Evolutionary conservation across 2,888 invertebrate genomes (phyloP), one percentile per base, ranked within the genome.

Genomic region (Ommatoiulus sabulosus): DNA sequence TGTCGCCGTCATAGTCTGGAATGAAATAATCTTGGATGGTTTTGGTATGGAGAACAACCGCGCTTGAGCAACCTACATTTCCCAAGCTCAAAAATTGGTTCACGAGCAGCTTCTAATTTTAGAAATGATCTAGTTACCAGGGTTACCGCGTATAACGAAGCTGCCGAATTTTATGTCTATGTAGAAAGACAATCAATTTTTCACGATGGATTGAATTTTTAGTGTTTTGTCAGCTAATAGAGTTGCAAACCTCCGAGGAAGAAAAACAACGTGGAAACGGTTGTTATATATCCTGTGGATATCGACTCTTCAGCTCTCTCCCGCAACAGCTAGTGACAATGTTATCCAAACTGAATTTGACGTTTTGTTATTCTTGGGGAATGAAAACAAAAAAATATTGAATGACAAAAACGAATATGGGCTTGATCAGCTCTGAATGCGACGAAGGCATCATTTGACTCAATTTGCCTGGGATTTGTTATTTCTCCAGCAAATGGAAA

Each of bases 181-280:
- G 52, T 52, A 15, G 52, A 52, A 52, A 52, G 52, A 52, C 52
- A 52, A 52, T 52, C 52, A 52, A 52, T 52, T 52, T 52, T 52
- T 52, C 52, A 52, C 52, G 52, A 52, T 52, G 52, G 52, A 52
- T 52, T 52, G 52, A 52, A 52, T 52, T 52, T 52, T 52, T 52
- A 52, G 52, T 52, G 52, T 52, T 52, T 12, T 15, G 52, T 52
- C 52, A 52, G 15, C 52, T 52, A 52, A 52, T 52, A 52, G 52
- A 52, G 52, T 52, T 10, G 52, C 52, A 52, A 52, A 52, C 52
- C 52, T 12, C 52, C 52, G 52, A 52, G 15, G 52, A 52, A 52
- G 15, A 35, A 35, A 35, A 35, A 35, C 35, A 52, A 52, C 52
- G 15, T 52, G 52, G 52, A 46, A 46, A 46, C 46, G 46, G 1